Base-by-base conservation (phyloP, 2,113 vertebrate species). In the Hyperopisus bebe region DNA sequence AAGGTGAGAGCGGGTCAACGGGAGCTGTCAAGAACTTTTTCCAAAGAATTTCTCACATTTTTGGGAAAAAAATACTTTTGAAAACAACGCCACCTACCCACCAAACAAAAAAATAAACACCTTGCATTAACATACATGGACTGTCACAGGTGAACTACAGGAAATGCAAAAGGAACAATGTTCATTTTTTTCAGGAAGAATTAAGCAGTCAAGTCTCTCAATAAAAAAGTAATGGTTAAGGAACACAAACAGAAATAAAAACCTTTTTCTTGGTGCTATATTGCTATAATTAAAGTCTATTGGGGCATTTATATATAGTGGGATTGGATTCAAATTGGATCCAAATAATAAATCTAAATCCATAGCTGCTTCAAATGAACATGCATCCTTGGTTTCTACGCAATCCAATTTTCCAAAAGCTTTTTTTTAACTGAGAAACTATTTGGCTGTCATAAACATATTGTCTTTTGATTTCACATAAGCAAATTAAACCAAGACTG, bases 321-420 rank as follows among this genome's bases (percentile, higher is more conserved):
- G 48, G 44, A 50, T 50, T 86, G 21, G 46, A 86, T 86, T 86
- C 47, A 27, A 86, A 51, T 51, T 86, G 24, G 84, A 51, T 27
- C 51, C 46, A 48, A 86, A 86, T 86, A 86, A 86, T 86, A 35
- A n/a, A 86, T 86, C 11, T 86, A 86, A 86, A 51, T 27, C 44
- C 84, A 86, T 27, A 86, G 47, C 48, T 86, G 84, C 8, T 86
- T 50, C 84, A 19, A 7, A 86, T 47, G 47, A 86, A 86, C 47
- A 35, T 3, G 84, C 84, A 48, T 35, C 84, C n/a, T 51, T 50
- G 84, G 48, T 86, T 86, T 86, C 21, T 50, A 51, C 27, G 46
- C 84, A 86, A 31, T 86, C 84, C 84, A 51, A 86, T 86, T 86
- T 86, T 51, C 47, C 24, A 27, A 86, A 27, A 86, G 47, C 84